Percentiles rank a stretch among this genome's conserved stretches.
Evolutionary conservation across 2,797 vertebrate genomes (phyloP).

Genomic region (Avahi laniger): DNA sequence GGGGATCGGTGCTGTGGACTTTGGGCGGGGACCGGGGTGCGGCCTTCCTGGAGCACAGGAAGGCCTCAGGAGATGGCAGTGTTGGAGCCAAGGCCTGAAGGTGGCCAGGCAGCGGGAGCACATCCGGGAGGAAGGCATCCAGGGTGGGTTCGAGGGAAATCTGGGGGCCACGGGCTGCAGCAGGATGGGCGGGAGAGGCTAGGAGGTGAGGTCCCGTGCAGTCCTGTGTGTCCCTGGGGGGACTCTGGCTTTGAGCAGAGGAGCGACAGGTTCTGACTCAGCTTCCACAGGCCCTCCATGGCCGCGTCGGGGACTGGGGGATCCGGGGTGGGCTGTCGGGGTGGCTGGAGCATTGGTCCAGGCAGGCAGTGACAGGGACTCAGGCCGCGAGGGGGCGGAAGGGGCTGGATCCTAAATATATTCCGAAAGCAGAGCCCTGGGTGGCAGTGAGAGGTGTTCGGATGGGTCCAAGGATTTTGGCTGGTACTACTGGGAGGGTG

Average conservation of each 20-base stretch:
- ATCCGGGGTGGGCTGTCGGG: accelerated
- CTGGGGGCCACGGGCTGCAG: accelerated
- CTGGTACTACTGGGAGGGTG: background rate
- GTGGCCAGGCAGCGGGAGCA: background rate
- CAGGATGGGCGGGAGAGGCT: accelerated
- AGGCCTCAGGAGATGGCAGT: background rate
- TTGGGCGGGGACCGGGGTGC: background rate
- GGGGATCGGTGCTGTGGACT: background rate
- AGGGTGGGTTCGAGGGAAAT: background rate
- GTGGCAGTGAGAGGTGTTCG: background rate
- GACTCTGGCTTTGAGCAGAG: background rate
- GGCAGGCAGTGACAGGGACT: background rate
- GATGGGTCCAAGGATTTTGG: background rate
- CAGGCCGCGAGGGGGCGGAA: background rate
- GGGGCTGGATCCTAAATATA: background rate
- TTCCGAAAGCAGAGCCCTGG: background rate
- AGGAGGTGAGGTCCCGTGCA: background rate
- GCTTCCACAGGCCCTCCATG: background rate
- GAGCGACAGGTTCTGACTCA: background rate
- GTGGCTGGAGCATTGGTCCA: background rate
- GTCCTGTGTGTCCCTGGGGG: background rate
- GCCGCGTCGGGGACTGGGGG: background rate
- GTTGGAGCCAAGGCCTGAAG: background rate
- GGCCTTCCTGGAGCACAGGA: too few species aligned
- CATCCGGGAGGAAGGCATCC: background rate